A percentile compares a stretch with the other conserved stretches of the same genome.
phyloP scores from a whole-genome alignment of 2,113 vertebrate genomes.

The Candoia aspera region DNA sequence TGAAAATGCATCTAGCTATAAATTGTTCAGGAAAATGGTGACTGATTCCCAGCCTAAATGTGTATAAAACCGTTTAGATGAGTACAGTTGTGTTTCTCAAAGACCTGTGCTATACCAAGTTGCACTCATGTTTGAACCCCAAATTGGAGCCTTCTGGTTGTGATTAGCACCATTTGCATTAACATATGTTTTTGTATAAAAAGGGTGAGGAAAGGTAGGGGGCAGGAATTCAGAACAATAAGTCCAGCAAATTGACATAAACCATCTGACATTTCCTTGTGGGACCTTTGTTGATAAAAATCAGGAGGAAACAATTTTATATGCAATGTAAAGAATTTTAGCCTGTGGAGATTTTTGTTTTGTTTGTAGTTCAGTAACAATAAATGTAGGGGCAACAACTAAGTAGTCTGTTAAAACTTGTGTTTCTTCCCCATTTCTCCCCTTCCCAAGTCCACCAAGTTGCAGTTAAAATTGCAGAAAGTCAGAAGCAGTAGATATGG shows the following conservation, averaged over 20 bases:
- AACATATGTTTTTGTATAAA: conserved; percentile 64
- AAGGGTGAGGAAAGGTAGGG: conserved; percentile 46
- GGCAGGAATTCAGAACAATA: conserved; percentile 87
- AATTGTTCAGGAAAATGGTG: not conserved
- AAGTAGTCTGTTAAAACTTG: conserved; percentile 76
- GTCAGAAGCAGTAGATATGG: conserved; percentile 77
- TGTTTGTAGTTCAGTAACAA: conserved; percentile 70
- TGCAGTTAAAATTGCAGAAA: conserved; percentile 82
- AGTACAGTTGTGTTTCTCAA: conserved; percentile 56
- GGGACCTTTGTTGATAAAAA: conserved; percentile 87
- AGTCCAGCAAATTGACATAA: conserved; percentile 81
- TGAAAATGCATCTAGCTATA: not conserved
- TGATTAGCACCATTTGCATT: conserved; percentile 87
- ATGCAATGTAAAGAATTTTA: conserved; percentile 84
- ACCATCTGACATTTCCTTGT: conserved; percentile 82
- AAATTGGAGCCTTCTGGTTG: conserved; percentile 77
- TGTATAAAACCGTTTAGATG: not conserved
- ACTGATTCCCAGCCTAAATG: not conserved
- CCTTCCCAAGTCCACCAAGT: conserved; percentile 76
- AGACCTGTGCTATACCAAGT: conserved; percentile 50
- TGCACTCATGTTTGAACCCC: conserved; percentile 59
- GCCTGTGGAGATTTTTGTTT: conserved; percentile 76
- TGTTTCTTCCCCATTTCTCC: conserved; percentile 55
- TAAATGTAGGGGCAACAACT: conserved; percentile 79
- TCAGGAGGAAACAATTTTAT: conserved; percentile 86